A percentile compares a stretch with the other conserved stretches of the same genome.
Evolutionary conservation across 2,888 invertebrate genomes (phyloP).

Genomic region (Tortrix viridana): DNA sequence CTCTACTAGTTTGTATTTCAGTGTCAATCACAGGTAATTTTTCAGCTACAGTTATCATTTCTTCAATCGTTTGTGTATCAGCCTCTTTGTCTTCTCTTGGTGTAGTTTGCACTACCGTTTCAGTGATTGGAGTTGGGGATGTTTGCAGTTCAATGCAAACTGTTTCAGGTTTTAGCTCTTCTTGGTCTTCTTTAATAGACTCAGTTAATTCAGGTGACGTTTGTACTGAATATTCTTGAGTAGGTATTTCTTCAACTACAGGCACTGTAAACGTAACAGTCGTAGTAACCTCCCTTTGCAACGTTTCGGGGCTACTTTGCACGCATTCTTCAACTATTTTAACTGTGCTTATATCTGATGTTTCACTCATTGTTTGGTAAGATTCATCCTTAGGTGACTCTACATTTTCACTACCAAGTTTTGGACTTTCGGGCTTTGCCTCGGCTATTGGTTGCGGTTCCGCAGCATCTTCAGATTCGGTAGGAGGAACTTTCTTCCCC

Average conservation of each 20-base stretch:
- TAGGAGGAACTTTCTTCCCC: slow-evolving; percentile 74
- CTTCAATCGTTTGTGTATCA: slow-evolving; percentile 71
- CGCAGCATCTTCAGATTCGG: slow-evolving; percentile 52
- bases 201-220: slow-evolving; percentile 82
- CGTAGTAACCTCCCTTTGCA: slow-evolving; percentile 76
- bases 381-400: slow-evolving; percentile 85
- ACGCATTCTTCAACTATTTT: slow-evolving; percentile 88
- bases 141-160: slow-evolving; percentile 80
- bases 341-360: slow-evolving; percentile 84
- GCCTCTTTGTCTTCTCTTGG: slow-evolving; percentile 74
- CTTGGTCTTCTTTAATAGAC: slow-evolving; percentile 62
- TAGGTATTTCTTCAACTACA: slow-evolving; percentile 84
- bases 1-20: slow-evolving; percentile 73
- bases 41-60: slow-evolving; percentile 58
- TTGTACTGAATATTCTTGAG: slow-evolving; percentile 83
- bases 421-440: slow-evolving; percentile 69
- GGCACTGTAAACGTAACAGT: slow-evolving; percentile 84
- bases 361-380: slow-evolving; percentile 84
- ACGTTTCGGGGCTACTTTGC: slow-evolving; percentile 77
- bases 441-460: slow-evolving; percentile 49
- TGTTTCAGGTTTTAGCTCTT: slow-evolving; percentile 61
- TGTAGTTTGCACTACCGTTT: slow-evolving; percentile 86
- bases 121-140: slow-evolving; percentile 76
- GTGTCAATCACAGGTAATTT: slow-evolving; percentile 68
- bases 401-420: slow-evolving; percentile 75